Conservation (phyloP, 2,113 vertebrate species). For the Motacilla tschutschensis region DNA sequence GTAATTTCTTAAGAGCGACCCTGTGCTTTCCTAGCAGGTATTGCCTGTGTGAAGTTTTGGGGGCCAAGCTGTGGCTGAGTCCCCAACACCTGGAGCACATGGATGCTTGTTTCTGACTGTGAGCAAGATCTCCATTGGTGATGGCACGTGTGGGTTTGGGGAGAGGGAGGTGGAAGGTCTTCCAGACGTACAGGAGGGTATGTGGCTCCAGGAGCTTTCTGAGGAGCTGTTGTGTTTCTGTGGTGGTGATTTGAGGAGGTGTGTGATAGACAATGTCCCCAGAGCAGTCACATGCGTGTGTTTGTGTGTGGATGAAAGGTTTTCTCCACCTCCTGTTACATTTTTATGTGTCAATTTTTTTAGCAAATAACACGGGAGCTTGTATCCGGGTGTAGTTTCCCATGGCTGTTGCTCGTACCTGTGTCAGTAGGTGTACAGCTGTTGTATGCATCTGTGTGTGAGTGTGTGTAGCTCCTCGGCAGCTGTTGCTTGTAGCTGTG, state of each 20-base stretch:
- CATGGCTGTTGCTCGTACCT: not conserved
- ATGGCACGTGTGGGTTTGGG: not conserved
- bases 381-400: not conserved
- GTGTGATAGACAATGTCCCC: not conserved
- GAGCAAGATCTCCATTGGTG: not conserved
- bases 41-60: not conserved
- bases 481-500: not conserved
- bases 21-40: not conserved
- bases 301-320: not conserved
- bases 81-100: not conserved
- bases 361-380: not conserved
- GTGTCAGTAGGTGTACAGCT: not conserved
- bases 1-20: not conserved
- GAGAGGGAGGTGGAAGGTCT: not conserved
- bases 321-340: not conserved
- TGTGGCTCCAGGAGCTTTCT: not conserved
- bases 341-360: not conserved
- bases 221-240: not conserved
- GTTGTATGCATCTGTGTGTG: not conserved
- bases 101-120: not conserved
- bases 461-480: not conserved
- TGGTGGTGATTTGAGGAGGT: not conserved
- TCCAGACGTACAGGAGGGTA: rapidly evolving
- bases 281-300: not conserved
- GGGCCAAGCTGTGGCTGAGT: not conserved